phyloP scores from a whole-genome alignment of 2,113 vertebrate species.

The Lagopus muta region DNA sequence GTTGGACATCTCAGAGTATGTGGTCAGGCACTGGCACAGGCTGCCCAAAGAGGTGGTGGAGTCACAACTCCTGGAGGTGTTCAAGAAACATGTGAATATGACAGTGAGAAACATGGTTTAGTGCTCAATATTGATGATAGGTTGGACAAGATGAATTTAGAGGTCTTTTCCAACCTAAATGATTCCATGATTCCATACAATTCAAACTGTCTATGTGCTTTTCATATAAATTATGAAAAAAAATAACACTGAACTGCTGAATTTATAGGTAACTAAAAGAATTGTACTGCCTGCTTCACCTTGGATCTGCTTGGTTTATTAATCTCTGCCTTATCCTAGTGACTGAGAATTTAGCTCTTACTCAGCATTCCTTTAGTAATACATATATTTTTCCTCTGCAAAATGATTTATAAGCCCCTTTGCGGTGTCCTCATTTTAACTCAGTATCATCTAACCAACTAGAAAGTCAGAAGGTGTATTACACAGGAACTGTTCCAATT shows the following conservation, averaged over 20 bases:
- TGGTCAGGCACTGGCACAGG: too few species aligned
- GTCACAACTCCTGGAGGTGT: too few species aligned
- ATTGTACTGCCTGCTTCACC: neutral
- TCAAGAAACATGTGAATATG: too few species aligned
- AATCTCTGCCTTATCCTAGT: neutral
- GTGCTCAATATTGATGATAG: too few species aligned
- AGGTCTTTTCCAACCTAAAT: too few species aligned
- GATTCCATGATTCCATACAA: too few species aligned
- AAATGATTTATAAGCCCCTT: neutral
- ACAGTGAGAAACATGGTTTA: too few species aligned
- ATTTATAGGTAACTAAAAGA: neutral
- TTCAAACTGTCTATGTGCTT: neutral
- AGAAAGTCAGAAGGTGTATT: neutral
- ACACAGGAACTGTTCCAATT: neutral
- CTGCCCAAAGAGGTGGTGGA: too few species aligned
- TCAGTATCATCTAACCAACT: neutral
- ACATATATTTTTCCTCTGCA: neutral
- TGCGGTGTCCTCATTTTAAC: neutral
- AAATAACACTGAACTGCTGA: rapidly evolving
- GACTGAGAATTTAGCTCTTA: neutral
- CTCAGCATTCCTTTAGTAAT: neutral
- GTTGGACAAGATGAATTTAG: too few species aligned
- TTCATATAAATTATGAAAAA: neutral
- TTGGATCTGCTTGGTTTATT: neutral
- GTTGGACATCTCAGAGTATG: too few species aligned